Conservation (phyloP, 2,888 invertebrate species). For the Nezara viridula region DNA sequence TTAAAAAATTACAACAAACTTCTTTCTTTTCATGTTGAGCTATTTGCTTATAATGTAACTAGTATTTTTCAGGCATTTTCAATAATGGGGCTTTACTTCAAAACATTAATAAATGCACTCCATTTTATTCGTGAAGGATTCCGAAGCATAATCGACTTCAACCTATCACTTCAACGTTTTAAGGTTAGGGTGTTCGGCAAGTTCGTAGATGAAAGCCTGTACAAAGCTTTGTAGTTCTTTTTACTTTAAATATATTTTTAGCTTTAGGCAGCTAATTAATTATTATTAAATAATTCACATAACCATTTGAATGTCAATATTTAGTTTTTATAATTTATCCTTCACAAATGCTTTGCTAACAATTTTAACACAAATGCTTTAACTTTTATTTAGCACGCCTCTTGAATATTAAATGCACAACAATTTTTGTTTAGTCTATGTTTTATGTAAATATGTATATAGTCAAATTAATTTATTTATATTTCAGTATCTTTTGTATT, state of each 20-base stretch:
- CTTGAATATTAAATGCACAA: neutral
- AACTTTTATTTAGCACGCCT: neutral
- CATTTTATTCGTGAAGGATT: constrained; percentile 58
- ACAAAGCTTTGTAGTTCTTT: constrained; percentile 20
- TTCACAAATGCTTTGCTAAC: neutral
- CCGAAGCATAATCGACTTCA: constrained; percentile 59
- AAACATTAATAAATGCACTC: constrained; percentile 52
- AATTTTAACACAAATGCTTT: neutral
- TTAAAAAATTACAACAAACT: neutral
- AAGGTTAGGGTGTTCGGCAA: constrained; percentile 50
- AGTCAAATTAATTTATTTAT: neutral
- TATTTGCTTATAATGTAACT: constrained; percentile 29
- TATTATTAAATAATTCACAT: neutral
- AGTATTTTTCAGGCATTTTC: constrained; percentile 60
- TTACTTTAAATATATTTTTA: neutral
- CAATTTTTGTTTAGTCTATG: neutral
- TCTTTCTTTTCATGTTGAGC: neutral
- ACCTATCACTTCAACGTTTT: constrained; percentile 51
- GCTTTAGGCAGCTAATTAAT: neutral
- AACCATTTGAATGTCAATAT: neutral
- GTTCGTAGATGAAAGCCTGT: neutral
- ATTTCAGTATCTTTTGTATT: neutral
- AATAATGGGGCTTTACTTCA: constrained; percentile 55
- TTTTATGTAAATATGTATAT: neutral
- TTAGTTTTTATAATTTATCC: neutral